A percentile compares a stretch with the other conserved stretches of the same genome.
These are phyloP conservation scores for Steatornis caripensis DNA, from an alignment of 2,113 vertebrate species.

Conservation along the genomic window DNA sequence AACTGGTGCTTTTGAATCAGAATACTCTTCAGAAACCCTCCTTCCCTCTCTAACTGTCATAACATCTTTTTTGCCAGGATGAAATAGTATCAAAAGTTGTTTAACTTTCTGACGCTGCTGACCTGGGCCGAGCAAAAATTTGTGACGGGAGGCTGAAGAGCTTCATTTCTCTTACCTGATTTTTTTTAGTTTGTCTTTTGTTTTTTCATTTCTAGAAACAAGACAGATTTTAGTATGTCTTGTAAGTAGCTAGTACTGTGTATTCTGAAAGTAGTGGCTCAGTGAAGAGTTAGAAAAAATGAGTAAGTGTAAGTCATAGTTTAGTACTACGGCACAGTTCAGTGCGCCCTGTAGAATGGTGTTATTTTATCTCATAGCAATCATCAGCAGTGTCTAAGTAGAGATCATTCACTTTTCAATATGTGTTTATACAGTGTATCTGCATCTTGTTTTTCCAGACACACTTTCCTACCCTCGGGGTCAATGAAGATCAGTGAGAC, in stretches of 20 bases:
- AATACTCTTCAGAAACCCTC: neutral
- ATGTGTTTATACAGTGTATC: neutral
- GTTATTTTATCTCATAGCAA: neutral
- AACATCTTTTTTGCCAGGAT: neutral
- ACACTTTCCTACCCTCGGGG: conserved; percentile 87
- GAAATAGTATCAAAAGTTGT: neutral
- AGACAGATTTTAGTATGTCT: neutral
- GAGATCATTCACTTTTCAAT: neutral
- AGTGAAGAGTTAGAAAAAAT: too few species aligned
- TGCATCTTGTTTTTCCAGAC: conserved; percentile 75
- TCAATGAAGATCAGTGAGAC: conserved; percentile 89
- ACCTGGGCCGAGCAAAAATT: neutral
- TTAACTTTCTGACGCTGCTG: neutral
- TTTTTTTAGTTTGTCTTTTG: too few species aligned
- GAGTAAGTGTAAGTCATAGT: too few species aligned
- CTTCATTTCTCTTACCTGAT: neutral
- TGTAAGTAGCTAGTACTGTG: neutral
- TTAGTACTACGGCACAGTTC: neutral
- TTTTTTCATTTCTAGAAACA: neutral
- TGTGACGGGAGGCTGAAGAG: neutral
- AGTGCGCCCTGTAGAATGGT: neutral
- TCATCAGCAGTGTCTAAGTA: neutral
- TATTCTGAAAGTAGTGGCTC: too few species aligned
- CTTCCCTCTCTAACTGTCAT: neutral
- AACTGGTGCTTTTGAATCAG: too few species aligned